Evolutionary conservation across 2,113 vertebrate genomes (phyloP), one percentile per base, ranked within the genome.

Genomic region (Mastomys natalensis): DNA sequence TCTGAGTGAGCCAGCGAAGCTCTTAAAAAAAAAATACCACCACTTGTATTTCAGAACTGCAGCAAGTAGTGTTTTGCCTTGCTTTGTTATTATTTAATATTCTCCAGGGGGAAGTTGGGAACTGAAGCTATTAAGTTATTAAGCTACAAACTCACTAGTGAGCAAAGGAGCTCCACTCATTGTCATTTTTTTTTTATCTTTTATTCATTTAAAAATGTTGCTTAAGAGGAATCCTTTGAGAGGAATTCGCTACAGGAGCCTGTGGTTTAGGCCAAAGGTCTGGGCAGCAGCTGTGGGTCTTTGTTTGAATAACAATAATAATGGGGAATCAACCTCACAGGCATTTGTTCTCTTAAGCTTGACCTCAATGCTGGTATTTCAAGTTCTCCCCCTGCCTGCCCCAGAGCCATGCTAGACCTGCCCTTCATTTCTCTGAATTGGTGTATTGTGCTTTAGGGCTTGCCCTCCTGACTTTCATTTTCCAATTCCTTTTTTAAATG

Each of bases 301-400:
- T 92, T 93, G 78, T 89, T 89, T 87, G 70, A 93, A 73, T 95
- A 94, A 86, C 88, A 84, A 22, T 66, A 77, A 60, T 87, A 66
- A 68, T 86, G 93, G 93, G 87, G 48, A 74, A 19, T 58, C n/a
- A 40, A 5, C 43, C 45, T 60, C 66, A 4, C 0, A 7, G 76
- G 43, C 66, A 31, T 60, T 74, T 70, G 43, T 72, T 85, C 85
- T 93, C 90, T 43, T 12, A 34, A 78, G 34, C 31, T 74, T 82
- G 90, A 89, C 90, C 92, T 94, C 76, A 13, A 21, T 55, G 11
- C 58, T 51, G n/a, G 12, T 45, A 17, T 77, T 16, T 26, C n/a
- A 5, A 5, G 37, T 58, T 58, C 29, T 73, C 43, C 84, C 84
- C 55, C 45, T 43, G 13, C 45, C 2, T 0, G 9, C 22, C 24